Evolutionary conservation across 2,888 invertebrate species (phyloP).

Genomic region (Metopia argyrocephala): DNA sequence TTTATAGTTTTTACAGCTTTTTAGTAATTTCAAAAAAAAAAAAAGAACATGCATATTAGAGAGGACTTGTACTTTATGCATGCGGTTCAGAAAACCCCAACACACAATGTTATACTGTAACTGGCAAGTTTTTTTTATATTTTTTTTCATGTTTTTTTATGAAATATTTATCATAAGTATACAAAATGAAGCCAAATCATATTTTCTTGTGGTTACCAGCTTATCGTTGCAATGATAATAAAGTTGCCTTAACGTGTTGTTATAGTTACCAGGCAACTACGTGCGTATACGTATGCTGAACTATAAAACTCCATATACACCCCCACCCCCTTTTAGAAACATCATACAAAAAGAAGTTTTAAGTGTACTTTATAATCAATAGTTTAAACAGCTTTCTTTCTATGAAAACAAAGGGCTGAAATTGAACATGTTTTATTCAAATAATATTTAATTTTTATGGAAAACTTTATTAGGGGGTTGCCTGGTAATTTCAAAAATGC

Average conservation of each 20-base stretch:
- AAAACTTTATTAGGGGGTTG: no score
- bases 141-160: conserved; percentile 10
- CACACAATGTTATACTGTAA: neutral
- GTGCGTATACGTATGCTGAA: conserved; percentile 17
- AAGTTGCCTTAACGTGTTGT: conserved; percentile 60
- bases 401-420: neutral
- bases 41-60: neutral
- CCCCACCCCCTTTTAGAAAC: no score
- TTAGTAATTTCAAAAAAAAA: conserved; percentile 37
- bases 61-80: conserved; percentile 19
- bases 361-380: neutral
- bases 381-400: neutral
- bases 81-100: conserved; percentile 7
- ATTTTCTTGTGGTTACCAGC: conserved; percentile 61
- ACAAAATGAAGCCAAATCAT: conserved; percentile 56
- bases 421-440: neutral
- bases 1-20: conserved; percentile 48
- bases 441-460: no score
- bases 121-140: neutral
- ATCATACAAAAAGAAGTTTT: no score
- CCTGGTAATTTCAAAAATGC: no score
- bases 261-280: conserved; percentile 39
- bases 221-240: conserved; percentile 63
- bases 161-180: conserved; percentile 1
- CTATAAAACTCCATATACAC: neutral